Evolutionary conservation across 2,888 invertebrate species (phyloP), one percentile per base, ranked within the genome.

Genomic region (Psylliodes chrysocephalus): DNA sequence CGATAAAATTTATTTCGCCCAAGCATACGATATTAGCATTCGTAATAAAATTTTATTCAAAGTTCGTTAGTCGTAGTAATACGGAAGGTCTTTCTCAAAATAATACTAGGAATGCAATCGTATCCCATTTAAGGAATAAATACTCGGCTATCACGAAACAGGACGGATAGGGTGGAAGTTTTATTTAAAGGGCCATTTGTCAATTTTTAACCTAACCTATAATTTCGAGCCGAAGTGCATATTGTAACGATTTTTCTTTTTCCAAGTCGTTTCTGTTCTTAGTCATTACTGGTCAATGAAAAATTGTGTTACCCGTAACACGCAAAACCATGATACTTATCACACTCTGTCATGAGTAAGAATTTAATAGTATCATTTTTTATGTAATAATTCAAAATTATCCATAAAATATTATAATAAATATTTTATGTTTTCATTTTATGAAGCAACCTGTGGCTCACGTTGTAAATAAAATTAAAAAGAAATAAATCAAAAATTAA

Each of bases 21-120:
- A 69, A 63, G 67, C 69, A 68, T 69, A 70, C 68, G 66, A 68
- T 67, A 73, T 73, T 73, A 71, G 73, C 73, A 71, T 73, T 71
- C 66, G 64, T 66, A 71, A 71, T 73, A 73, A 73, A 73, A 71
- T 71, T 72, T 72, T 69, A 71, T 70, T 61, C 60, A 54, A 52
- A 64, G 60, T 64, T 60, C 60, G 54, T 40, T 64, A 60, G 60
- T 64, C 60, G 64, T 42, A 60, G 64, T 49, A 64, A 51, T 60
- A 51, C 56, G 51, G 61, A 64, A 64, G 53, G 64, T 64, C 64
- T 57, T 64, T 64, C 55, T 61, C 46, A 54, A 65, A 59, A 65
- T 65, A 61, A 65, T 64, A 64, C 65, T 38, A 30, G 46, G 53
- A 65, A 61, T 65, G 57, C 65, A 57, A 65, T 61, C 57, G 44